These are phyloP conservation scores for Drosophila helvetica DNA, from an alignment of 2,888 invertebrate species.

Conservation along the genomic window DNA sequence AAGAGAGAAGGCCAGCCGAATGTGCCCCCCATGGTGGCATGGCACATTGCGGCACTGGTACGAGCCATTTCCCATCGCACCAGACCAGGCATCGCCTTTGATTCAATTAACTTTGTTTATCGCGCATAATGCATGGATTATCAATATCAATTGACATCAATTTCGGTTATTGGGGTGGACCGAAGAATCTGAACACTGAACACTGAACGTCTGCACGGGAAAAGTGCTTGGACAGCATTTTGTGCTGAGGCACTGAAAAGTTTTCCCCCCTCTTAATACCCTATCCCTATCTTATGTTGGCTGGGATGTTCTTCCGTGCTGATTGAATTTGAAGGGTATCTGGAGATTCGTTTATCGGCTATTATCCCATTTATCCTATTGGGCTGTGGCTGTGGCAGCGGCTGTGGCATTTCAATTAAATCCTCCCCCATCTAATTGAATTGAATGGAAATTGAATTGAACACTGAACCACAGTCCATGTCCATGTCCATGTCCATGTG, in stretches of 20 bases:
- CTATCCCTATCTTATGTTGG: not conserved
- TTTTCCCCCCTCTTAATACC: slow-evolving; percentile 12
- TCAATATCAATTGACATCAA: slow-evolving; percentile 60
- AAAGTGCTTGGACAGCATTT: slow-evolving; percentile 39
- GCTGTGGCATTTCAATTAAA: slow-evolving; percentile 51
- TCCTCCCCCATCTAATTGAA: slow-evolving; percentile 48
- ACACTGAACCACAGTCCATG: slow-evolving; percentile 3
- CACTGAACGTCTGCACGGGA: not conserved
- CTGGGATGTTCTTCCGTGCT: no score
- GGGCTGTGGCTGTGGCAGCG: not conserved
- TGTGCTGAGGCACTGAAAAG: slow-evolving; percentile 40
- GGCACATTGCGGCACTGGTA: no score
- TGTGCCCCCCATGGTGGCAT: not conserved
- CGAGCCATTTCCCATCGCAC: no score
- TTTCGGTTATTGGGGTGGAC: slow-evolving; percentile 34
- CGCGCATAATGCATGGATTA: slow-evolving; percentile 58
- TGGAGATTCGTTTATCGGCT: not conserved
- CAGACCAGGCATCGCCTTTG: slow-evolving; percentile 30
- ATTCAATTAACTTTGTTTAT: slow-evolving; percentile 60
- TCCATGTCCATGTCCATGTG: slow-evolving; percentile 5
- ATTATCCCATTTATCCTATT: no score
- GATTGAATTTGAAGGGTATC: not conserved
- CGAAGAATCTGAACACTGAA: slow-evolving; percentile 1
- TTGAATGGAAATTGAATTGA: slow-evolving; percentile 55
- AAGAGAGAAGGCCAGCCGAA: not conserved